phyloP scores from a whole-genome alignment of 2,888 invertebrate genomes.

The Drosophila pullipes region DNA sequence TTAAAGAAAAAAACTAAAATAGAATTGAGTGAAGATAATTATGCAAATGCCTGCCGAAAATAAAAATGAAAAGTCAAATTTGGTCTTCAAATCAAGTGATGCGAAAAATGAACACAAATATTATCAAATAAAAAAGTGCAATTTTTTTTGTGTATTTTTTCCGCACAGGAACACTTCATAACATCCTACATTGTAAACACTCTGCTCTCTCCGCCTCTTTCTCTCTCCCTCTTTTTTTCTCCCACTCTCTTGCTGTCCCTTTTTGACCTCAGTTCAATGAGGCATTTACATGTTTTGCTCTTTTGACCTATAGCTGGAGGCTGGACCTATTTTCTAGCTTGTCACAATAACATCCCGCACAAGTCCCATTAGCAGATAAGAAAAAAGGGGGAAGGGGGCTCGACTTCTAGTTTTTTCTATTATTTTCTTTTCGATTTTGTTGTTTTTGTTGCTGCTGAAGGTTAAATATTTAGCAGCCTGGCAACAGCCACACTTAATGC shows the following conservation, averaged over 20 bases:
- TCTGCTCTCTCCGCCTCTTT: neutral
- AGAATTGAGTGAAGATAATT: neutral
- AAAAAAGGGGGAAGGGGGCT: conserved; percentile 36
- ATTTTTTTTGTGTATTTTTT: neutral
- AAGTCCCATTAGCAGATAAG: conserved; percentile 42
- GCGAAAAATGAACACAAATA: neutral
- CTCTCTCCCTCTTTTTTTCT: neutral
- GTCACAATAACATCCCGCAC: conserved; percentile 42
- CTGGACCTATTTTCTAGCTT: conserved; percentile 35
- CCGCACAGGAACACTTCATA: neutral
- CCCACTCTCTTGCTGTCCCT: neutral
- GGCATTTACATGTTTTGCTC: conserved; percentile 20
- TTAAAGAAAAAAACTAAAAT: neutral
- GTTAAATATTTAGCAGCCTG: conserved; percentile 40
- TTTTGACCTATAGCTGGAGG: conserved; percentile 65
- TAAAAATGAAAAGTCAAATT: neutral
- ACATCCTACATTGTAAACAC: neutral
- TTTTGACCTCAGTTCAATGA: conserved; percentile 1
- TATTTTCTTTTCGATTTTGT: neutral
- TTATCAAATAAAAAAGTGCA: neutral
- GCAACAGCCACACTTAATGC: conserved; percentile 22
- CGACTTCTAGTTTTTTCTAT: conserved; percentile 22
- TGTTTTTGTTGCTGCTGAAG: conserved; percentile 29
- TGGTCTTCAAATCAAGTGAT: neutral
- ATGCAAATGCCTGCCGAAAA: neutral